Evolutionary conservation across 2,888 invertebrate genomes (phyloP).

Genomic region (Lasioglossum marginatum): DNA sequence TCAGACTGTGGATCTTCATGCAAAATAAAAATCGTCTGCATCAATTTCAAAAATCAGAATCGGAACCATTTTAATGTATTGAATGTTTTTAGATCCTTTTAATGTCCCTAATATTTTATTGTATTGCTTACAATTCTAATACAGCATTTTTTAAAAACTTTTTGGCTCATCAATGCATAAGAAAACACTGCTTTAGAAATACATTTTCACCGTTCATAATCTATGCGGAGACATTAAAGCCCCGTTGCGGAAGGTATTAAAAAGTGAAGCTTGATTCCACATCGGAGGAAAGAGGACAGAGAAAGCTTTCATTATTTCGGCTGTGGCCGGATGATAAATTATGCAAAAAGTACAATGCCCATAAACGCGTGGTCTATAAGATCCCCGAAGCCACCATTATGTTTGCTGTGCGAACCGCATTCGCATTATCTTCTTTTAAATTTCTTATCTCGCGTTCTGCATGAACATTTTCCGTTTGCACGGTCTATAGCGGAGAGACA

Average conservation of each 20-base stretch:
- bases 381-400: not conserved
- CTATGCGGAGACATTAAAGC: not conserved
- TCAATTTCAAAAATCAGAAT: too few relatives aligned
- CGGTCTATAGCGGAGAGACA: not conserved
- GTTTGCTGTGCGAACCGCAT: not conserved
- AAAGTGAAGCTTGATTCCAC: not conserved
- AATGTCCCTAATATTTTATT: not conserved
- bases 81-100: not conserved
- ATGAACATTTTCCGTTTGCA: constrained; percentile 12
- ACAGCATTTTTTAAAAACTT: not conserved
- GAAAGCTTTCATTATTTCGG: constrained; percentile 2
- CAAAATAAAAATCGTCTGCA: too few relatives aligned
- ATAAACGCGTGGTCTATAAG: not conserved
- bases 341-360: constrained; percentile 4
- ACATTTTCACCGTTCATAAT: not conserved
- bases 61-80: not conserved
- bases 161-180: not conserved
- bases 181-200: not conserved
- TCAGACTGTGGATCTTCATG: too few relatives aligned
- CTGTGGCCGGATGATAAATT: constrained; percentile 16
- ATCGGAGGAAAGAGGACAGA: not conserved
- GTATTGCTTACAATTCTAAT: not conserved
- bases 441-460: not conserved
- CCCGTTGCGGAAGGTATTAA: not conserved
- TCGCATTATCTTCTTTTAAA: constrained; percentile 10